These are phyloP conservation scores for Coptodon rendalli DNA, from an alignment of 2,113 vertebrate species.

Conservation along the genomic window DNA sequence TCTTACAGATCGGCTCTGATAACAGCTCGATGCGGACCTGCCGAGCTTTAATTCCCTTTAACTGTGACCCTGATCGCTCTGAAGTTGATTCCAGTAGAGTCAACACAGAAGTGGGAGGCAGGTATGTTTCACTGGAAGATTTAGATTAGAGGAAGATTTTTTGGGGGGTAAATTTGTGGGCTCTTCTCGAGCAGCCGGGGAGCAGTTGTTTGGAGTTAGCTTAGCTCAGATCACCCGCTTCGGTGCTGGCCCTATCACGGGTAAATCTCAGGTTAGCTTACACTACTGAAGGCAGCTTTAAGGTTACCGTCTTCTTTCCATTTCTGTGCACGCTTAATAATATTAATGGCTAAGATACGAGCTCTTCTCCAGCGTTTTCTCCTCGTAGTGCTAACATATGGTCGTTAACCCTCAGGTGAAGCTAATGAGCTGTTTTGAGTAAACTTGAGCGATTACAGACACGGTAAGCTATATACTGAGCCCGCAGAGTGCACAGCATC, in stretches of 20 bases:
- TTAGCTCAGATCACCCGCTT: conserved; percentile 27
- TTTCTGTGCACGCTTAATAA: neutral
- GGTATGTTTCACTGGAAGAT: neutral
- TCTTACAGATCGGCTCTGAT: neutral
- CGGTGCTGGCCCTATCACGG: neutral
- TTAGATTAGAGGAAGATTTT: neutral
- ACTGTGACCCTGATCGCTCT: neutral
- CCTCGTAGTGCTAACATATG: neutral
- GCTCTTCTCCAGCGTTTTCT: neutral
- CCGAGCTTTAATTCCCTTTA: conserved; percentile 33
- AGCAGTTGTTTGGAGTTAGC: conserved; percentile 7
- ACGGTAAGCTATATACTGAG: neutral
- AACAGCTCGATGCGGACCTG: neutral
- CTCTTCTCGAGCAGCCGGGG: no score
- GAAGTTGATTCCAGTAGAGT: neutral
- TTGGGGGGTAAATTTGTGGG: neutral
- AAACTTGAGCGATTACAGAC: neutral
- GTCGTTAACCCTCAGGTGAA: neutral
- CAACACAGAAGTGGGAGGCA: neutral
- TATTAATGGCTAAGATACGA: neutral
- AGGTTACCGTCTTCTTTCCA: neutral
- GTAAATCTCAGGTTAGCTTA: conserved; percentile 11
- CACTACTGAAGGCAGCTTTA: neutral
- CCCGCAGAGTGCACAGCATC: neutral
- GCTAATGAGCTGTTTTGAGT: neutral